Evolutionary conservation across 1,140 invertebrate species (phyloP).

Genomic region (Drepana arcuata): DNA sequence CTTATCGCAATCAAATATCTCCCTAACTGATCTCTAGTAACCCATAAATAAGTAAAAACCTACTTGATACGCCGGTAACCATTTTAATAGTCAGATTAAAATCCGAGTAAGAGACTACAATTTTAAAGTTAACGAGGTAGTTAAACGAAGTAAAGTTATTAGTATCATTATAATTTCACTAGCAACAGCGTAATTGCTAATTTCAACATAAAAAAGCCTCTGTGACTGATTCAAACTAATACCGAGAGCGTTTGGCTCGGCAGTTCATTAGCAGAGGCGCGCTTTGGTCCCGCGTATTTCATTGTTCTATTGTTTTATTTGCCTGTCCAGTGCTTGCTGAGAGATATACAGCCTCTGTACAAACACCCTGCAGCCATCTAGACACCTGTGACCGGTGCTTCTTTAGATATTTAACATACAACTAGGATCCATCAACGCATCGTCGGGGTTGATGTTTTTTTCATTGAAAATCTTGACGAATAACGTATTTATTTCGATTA

Average conservation of each 20-base stretch:
- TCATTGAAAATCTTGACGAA: too few relatives aligned
- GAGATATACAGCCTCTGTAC: slow-evolving; percentile 25
- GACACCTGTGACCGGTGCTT: slow-evolving; percentile 18
- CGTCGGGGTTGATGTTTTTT: slow-evolving; percentile 1
- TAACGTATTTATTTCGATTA: too few relatives aligned
- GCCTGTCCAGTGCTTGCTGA: slow-evolving; percentile 26
- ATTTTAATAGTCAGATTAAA: too few relatives aligned
- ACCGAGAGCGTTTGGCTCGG: slow-evolving; percentile 16
- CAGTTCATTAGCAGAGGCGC: slow-evolving; percentile 32
- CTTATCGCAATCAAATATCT: too few relatives aligned
- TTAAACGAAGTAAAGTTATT: too few relatives aligned
- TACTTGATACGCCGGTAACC: too few relatives aligned
- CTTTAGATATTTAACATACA: slow-evolving; percentile 2
- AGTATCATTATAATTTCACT: slow-evolving; percentile 8
- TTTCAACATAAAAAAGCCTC: slow-evolving; percentile 10
- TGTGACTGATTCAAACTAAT: slow-evolving; percentile 16
- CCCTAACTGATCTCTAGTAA: too few relatives aligned
- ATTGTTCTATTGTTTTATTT: slow-evolving; percentile 45
- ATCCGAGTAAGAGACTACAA: too few relatives aligned
- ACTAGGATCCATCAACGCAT: not conserved
- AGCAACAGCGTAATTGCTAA: too few relatives aligned
- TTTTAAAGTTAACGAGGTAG: too few relatives aligned
- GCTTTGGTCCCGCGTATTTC: slow-evolving; percentile 30
- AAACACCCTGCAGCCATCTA: slow-evolving; percentile 7
- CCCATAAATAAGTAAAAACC: too few relatives aligned